Percentiles rank a stretch among this genome's conserved stretches.
These are phyloP conservation scores for Calephelis nemesis DNA, from an alignment of 1,140 invertebrate species.

Conservation along the genomic window DNA sequence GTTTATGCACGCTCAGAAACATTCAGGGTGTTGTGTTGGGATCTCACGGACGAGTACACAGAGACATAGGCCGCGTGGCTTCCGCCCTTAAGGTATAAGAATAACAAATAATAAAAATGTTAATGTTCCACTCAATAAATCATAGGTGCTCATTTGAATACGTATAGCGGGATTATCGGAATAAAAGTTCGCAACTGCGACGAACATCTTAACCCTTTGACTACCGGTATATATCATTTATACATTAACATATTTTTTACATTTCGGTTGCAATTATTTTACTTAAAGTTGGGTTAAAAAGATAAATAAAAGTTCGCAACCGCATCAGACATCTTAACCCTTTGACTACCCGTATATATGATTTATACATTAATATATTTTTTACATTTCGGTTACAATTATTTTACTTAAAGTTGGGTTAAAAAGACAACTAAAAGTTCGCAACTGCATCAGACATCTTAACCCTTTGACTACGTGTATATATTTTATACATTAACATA, in stretches of 20 bases:
- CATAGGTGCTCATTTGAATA: conserved; percentile 79
- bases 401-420: conserved; percentile 10
- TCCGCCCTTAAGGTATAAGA: conserved; percentile 78
- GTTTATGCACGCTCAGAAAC: conserved; percentile 43
- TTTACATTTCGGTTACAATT: conserved; percentile 36
- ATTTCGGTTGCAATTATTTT: conserved; percentile 31
- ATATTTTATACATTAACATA: conserved; percentile 61
- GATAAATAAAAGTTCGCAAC: conserved; percentile 59
- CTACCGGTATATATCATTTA: conserved; percentile 47
- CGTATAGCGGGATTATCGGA: conserved; percentile 71
- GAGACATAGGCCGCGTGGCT: conserved; percentile 76
- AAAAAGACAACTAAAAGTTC: conserved; percentile 65
- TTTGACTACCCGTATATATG: conserved; percentile 41
- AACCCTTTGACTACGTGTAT: conserved; percentile 37
- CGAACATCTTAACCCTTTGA: conserved; percentile 40
- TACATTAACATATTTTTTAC: conserved; percentile 60
- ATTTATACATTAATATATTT: conserved; percentile 62
- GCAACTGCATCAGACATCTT: conserved; percentile 53
- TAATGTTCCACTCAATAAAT: conserved; percentile 81
- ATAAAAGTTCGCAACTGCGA: conserved; percentile 63
- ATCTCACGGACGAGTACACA: conserved; percentile 71
- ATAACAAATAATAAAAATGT: conserved; percentile 82
- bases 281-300: not conserved
- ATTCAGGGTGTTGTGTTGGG: conserved; percentile 45
- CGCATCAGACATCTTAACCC: conserved; percentile 45